Evolutionary conservation across 2,113 vertebrate species (phyloP), one percentile per base, ranked within the genome.

Genomic region (Mionectes macconnelli): DNA sequence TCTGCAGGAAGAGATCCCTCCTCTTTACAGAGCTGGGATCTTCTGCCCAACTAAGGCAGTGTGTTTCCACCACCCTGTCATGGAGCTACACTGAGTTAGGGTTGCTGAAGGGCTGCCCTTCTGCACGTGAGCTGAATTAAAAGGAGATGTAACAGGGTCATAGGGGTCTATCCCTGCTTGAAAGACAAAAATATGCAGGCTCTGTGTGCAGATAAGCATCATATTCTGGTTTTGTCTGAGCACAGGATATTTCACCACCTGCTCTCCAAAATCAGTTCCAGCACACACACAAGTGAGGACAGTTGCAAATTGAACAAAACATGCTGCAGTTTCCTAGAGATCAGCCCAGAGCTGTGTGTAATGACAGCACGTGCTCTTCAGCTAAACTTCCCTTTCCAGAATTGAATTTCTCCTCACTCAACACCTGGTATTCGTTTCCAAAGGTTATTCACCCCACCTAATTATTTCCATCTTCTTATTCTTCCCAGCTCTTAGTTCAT

Each of bases 401-500:
- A 96, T 39, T 49, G 50, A 85, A 77, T 92, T 55, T 93, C 63
- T 77, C 53, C 64, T 94, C 83, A 19, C 63, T 93, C 94, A 94
- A 63, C 87, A 93, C 86, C 88, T 93, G 66, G 42, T 67, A 90
- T 87, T 91, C 33, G 0, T 89, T 91, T 94, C 89, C 63, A 82
- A 92, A 95, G 81, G 86, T 92, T 95, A 94, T 91, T 94, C 89
- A 86, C 85, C 59, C 74, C 78, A 27, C 55, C 87, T 91, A 95
- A 95, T 96, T 95, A 95, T 92, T 83, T 93, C 94, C 75, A 91
- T 82, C 87, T 96, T 87, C 79, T 86, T 94, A 84, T 93, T 95
- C 86, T 95, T 91, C 76, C 44, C 60, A 93, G 75, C 76, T 88
- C 90, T 92, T 87, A 92, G 90, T 94, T 92, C 87, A 88, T 92